Base-by-base conservation (phyloP, 2,797 vertebrate genomes). In the Orientallactaga sibirica region DNA sequence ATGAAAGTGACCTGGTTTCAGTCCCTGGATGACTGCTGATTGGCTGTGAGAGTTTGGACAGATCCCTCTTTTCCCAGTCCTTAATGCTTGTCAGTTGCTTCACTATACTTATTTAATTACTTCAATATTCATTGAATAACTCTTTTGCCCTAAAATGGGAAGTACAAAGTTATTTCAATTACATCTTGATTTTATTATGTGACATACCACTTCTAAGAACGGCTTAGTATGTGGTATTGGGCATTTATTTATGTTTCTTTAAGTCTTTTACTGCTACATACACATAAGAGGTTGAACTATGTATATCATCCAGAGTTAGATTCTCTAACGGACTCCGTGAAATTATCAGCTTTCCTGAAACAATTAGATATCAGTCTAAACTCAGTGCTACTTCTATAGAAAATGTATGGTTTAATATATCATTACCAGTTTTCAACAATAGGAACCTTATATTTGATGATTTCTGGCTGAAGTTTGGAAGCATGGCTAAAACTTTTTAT, bases 391-490 rank as follows among this genome's bases (percentile, higher is more conserved):
- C 19, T 73, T 61, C 48, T 89, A 55, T 62, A 85, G 19, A 76
- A 92, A 83, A 70, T 48, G 0, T 8, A 58, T 10, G 87, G 48
- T 83, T 83, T 93, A 76, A 91, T 92, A 58, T 87, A 48, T 86
- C 48, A 66, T 92, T 82, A 37, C 5, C 29, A 67, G 4, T 82
- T 94, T 96, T 82, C 19, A 79, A 1, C 73, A 81, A 37, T 58
- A 83, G 27, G 6, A 20, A 88, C 20, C 83, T 87, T 70, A 33
- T 93, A 41, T 85, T 81, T 90, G 52, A 84, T 62, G 33, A 90
- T 86, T 92, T 90, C 62, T 91, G 27, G 70, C 19, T 90, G 76
- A 96, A 83, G 15, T 92, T 90, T 91, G 20, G 11, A 89, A 87
- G 8, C 43, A 20, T 80, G 48, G 37, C 41, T 90, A 84, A 89